Base-by-base conservation (phyloP, 2,888 invertebrate species). In the Dioctria linearis region DNA sequence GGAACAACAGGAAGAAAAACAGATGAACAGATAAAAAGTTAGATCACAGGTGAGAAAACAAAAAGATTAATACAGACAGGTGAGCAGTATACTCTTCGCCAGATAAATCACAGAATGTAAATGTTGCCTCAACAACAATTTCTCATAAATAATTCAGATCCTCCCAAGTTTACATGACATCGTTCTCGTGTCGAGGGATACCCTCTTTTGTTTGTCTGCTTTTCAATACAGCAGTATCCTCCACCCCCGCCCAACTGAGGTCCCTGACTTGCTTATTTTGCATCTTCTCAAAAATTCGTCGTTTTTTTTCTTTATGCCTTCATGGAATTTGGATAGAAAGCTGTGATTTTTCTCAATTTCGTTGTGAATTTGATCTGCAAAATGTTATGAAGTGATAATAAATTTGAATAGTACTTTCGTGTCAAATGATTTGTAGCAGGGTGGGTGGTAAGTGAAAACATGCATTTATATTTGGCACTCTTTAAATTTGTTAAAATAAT, bases 51-150 rank as follows among this genome's bases (percentile, higher is more conserved):
- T 75, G 73, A 59, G 73, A 75, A 75, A 75, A 75, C 73, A 75
- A 75, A 75, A 59, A 75, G 73, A 75, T 75, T 75, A 75, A 75
- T 75, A 59, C 57, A 57, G 73, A 75, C 73, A 75, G 73, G 73
- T 75, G 73, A 75, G 37, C 73, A 75, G 59, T 43, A 75, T 42
- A 46, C 46, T 54, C 57, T 71, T 37, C 40, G 71, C 59, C 73
- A 75, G 73, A 75, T 75, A 75, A 75, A 75, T 75, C 73, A 75
- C 73, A 13, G 73, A 75, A 75, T 75, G 73, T 75, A 75, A 75
- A 75, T 75, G 73, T 75, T 75, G 73, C 59, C 73, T 59, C 59
- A 75, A 75, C 73, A 75, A 75, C 73, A 75, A 75, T 75, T 75
- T 75, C 73, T 75, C 73, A 75, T 75, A 75, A 75, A 75, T 75